These are phyloP conservation scores for Nymphalis urticae DNA, from an alignment of 2,888 invertebrate genomes.

Conservation along the genomic window DNA sequence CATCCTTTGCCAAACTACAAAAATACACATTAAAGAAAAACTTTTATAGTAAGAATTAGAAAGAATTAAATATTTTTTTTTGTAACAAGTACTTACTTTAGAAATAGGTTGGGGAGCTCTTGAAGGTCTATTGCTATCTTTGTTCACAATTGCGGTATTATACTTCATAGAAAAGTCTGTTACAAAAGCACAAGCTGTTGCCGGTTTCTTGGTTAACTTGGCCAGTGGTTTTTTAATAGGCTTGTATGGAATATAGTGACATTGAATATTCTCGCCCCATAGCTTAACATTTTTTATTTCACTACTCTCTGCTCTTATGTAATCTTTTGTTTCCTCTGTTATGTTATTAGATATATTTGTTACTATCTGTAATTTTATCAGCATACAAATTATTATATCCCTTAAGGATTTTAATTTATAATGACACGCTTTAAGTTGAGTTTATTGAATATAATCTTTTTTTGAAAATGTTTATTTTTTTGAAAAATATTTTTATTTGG, in stretches of 20 bases:
- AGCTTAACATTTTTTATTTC: slow-evolving; percentile 62
- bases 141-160: slow-evolving; percentile 43
- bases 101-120: slow-evolving; percentile 49
- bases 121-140: slow-evolving; percentile 33
- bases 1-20: slow-evolving; percentile 77
- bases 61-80: neutral
- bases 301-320: slow-evolving; percentile 63
- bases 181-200: slow-evolving; percentile 63
- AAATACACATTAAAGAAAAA: neutral
- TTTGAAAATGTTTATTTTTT: no score
- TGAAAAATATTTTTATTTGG: no score
- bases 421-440: neutral
- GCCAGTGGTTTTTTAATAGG: slow-evolving; percentile 63
- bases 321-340: slow-evolving; percentile 73
- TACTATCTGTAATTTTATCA: slow-evolving; percentile 61
- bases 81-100: slow-evolving; percentile 51
- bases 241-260: slow-evolving; percentile 67
- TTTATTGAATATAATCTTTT: no score
- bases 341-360: slow-evolving; percentile 68
- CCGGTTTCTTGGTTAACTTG: slow-evolving; percentile 64
- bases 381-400: neutral
- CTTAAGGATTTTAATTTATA: neutral
- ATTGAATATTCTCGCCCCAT: slow-evolving; percentile 75
- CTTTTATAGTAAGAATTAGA: neutral
- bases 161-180: slow-evolving; percentile 79